Evolutionary conservation across 2,888 invertebrate genomes (phyloP), one percentile per base, ranked within the genome.

Genomic region (Eurytoma californica): DNA sequence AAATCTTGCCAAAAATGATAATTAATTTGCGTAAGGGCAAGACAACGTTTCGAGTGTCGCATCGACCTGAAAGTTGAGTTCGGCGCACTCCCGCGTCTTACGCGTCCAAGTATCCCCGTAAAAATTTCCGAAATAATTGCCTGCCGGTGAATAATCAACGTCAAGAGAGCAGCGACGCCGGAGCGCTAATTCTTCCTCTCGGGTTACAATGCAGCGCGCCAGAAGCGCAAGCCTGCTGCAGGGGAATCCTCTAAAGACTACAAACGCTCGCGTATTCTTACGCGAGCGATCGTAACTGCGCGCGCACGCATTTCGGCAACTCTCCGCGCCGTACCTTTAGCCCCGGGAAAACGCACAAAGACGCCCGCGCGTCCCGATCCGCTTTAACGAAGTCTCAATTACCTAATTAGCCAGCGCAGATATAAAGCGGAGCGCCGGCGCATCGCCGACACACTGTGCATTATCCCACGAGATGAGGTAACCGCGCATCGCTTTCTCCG

Each of bases 381-480:
- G 51, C 57, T 66, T 77, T 72, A 78, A 74, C 74, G 51, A 69
- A 70, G 83, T 80, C 85, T 84, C 84, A 86, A 87, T 87, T 86
- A 86, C 83, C 86, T 88, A 87, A 88, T 88, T 88, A 87, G 86
- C 79, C 80, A 65, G 77, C 79, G 81, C 79, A 81, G 55, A 72
- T 67, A 39, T 39, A 84, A 84, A 84, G 82, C 80, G 72, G 82
- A 82, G 77, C 67, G 69, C 65, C 72, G 67, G 57, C 51, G 74
- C 30, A 51, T 83, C 84, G 82, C 55, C 51, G 53, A 18, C 51
- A 30, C 65, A 39, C 49, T 30, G 49, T 80, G 80, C 83, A 84
- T 84, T 85, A 84, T 89, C 88, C 84, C 89, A 88, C 88, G 88
- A 83, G 84, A 82, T 89, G 89, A 87, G 84, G 89, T 87, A 89